These are phyloP conservation scores for Porites cylindrica DNA, from an alignment of 92 coral and sea anemone genomes.

Conservation along the genomic window DNA sequence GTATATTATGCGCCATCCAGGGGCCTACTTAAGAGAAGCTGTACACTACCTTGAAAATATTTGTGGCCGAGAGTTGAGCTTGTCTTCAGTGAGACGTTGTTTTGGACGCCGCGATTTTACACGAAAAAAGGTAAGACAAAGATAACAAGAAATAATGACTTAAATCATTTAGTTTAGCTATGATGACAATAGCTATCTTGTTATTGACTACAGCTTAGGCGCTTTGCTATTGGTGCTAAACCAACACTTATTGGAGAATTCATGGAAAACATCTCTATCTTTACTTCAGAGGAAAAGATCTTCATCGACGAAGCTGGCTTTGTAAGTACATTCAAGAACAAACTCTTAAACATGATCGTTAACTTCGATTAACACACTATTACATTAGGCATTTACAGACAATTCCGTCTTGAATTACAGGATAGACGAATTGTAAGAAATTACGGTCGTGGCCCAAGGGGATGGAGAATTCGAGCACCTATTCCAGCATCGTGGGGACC, in stretches of 20 bases:
- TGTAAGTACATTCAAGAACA: too few species aligned
- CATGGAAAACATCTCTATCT: neutral
- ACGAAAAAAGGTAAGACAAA: constrained; percentile 12
- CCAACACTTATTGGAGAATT: neutral
- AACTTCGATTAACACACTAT: neutral
- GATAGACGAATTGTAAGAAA: neutral
- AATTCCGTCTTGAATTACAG: neutral
- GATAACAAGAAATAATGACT: too few species aligned
- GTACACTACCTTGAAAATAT: constrained; percentile 2
- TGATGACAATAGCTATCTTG: too few species aligned
- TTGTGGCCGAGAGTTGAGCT: constrained; percentile 8
- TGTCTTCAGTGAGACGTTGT: constrained; percentile 10
- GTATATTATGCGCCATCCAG: neutral
- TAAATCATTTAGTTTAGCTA: too few species aligned
- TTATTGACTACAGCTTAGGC: neutral
- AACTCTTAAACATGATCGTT: too few species aligned
- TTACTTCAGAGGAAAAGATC: neutral
- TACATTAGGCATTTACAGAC: neutral
- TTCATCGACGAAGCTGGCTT: neutral
- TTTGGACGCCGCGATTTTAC: neutral
- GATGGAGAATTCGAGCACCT: neutral
- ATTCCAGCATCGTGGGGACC: constrained; percentile 9
- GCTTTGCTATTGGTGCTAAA: neutral
- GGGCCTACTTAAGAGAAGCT: neutral
- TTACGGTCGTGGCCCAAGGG: neutral